Evolutionary conservation across 2,797 vertebrate species (phyloP).

Genomic region (Sphenodon punctatus): DNA sequence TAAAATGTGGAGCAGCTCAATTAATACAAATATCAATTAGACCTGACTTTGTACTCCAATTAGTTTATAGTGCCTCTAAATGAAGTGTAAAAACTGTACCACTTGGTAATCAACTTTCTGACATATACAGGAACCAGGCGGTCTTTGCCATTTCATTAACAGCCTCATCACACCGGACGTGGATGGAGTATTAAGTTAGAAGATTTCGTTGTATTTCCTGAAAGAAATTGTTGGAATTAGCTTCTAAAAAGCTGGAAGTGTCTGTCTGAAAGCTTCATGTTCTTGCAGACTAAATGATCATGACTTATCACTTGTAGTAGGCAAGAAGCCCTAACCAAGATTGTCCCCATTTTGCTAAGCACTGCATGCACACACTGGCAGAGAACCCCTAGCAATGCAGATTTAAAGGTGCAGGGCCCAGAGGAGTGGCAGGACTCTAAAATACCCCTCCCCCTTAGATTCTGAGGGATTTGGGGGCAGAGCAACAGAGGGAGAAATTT

Average conservation of each 20-base stretch:
- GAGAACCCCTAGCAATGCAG: too few species aligned
- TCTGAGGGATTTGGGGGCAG: too few species aligned
- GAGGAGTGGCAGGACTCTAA: too few species aligned
- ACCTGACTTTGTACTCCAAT: conserved; percentile 54
- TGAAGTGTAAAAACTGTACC: conserved; percentile 26
- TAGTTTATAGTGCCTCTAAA: conserved; percentile 54
- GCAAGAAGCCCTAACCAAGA: too few species aligned
- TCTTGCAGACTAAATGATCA: not conserved
- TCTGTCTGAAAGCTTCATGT: rapidly evolving
- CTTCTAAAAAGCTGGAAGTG: not conserved
- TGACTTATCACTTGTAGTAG: rapidly evolving
- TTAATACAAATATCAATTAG: conserved; percentile 71
- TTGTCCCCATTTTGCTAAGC: too few species aligned
- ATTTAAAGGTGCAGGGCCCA: too few species aligned
- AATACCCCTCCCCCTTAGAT: too few species aligned
- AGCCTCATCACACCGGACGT: not conserved
- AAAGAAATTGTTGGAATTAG: not conserved
- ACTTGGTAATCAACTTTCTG: conserved; percentile 35
- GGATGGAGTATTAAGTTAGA: not conserved
- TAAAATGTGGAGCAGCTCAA: conserved; percentile 60
- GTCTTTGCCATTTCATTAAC: conserved; percentile 18
- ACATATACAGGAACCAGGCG: not conserved
- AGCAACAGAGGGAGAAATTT: too few species aligned
- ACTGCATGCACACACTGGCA: too few species aligned
- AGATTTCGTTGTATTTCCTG: not conserved